A percentile compares a stretch with the other conserved stretches of the same genome.
These are phyloP conservation scores for Quadriops clusia DNA, from an alignment of 2,888 invertebrate species.

Conservation along the genomic window DNA sequence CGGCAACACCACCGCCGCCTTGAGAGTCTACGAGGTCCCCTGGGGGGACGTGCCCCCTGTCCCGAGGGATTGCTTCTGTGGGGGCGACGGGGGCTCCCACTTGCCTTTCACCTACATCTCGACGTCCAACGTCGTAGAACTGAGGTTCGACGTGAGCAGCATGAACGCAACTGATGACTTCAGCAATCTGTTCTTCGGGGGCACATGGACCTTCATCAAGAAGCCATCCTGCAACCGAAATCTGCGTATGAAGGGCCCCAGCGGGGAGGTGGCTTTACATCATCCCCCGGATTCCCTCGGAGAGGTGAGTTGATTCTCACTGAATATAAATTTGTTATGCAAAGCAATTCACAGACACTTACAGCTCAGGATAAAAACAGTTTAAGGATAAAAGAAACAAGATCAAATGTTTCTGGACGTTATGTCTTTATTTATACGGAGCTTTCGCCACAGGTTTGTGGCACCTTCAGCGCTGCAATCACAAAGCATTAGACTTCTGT, in stretches of 20 bases:
- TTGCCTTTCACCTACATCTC: constrained; percentile 68
- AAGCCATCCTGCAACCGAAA: constrained; percentile 56
- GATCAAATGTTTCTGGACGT: too few species aligned
- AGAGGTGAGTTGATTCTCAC: constrained; percentile 31
- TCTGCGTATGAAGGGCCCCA: constrained; percentile 59
- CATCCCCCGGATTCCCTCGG: constrained; percentile 24
- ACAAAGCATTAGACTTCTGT: too few species aligned
- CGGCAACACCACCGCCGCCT: constrained; percentile 55
- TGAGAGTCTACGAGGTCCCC: constrained; percentile 65
- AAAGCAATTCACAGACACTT: too few species aligned
- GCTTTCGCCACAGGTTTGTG: too few species aligned
- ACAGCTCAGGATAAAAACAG: too few species aligned
- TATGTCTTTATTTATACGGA: too few species aligned
- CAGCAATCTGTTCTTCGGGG: constrained; percentile 73
- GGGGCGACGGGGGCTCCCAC: constrained; percentile 37
- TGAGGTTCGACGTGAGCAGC: constrained; percentile 68
- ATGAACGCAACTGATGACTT: constrained; percentile 83
- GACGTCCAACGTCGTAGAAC: constrained; percentile 61
- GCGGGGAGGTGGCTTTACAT: constrained; percentile 59
- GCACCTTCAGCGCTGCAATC: too few species aligned
- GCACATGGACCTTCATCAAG: constrained; percentile 68
- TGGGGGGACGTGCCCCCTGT: constrained; percentile 60
- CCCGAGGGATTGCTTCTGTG: constrained; percentile 70
- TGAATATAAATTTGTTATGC: too few species aligned
- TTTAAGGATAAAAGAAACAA: too few species aligned